Evolutionary conservation across 2,888 invertebrate species (phyloP).

Genomic region (Ischnus inquisitorius): DNA sequence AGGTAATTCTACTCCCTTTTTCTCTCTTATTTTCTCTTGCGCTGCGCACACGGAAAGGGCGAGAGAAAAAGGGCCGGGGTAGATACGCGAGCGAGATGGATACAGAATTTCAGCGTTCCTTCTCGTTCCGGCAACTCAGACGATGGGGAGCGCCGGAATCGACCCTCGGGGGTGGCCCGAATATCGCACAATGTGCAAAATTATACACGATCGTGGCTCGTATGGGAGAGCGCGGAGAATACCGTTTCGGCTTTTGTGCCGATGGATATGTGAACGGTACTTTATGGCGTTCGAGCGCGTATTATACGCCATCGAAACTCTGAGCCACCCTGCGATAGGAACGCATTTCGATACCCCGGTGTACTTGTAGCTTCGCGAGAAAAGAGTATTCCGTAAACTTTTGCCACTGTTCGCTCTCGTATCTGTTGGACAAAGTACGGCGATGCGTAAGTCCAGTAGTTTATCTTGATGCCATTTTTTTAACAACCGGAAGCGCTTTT

Average conservation of each 20-base stretch:
- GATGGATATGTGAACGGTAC: slow-evolving; percentile 8
- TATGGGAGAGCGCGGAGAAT: not conserved
- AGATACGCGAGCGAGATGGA: slow-evolving; percentile 34
- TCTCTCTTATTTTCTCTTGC: slow-evolving; percentile 59
- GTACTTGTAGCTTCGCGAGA: not conserved
- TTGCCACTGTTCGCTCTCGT: slow-evolving; percentile 28
- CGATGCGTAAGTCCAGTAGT: slow-evolving; percentile 51
- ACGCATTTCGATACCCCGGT: slow-evolving; percentile 46
- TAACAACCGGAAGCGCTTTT: slow-evolving; percentile 61
- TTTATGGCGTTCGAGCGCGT: not conserved
- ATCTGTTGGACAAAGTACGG: slow-evolving; percentile 27
- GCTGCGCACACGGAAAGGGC: slow-evolving; percentile 18
- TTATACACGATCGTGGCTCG: slow-evolving; percentile 78
- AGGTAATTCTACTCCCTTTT: slow-evolving; percentile 78
- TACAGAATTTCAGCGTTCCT: slow-evolving; percentile 38
- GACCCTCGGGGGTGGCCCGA: slow-evolving; percentile 66
- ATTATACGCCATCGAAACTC: slow-evolving; percentile 10
- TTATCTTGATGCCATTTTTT: slow-evolving; percentile 54
- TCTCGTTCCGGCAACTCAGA: slow-evolving; percentile 46
- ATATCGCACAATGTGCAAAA: slow-evolving; percentile 78
- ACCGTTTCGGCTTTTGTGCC: slow-evolving; percentile 11
- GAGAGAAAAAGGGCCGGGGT: not conserved
- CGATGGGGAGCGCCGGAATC: slow-evolving; percentile 40
- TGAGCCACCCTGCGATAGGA: slow-evolving; percentile 40
- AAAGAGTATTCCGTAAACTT: slow-evolving; percentile 38